These are phyloP conservation scores for Eolophus roseicapilla DNA, from an alignment of 2,113 vertebrate genomes.

Conservation along the genomic window DNA sequence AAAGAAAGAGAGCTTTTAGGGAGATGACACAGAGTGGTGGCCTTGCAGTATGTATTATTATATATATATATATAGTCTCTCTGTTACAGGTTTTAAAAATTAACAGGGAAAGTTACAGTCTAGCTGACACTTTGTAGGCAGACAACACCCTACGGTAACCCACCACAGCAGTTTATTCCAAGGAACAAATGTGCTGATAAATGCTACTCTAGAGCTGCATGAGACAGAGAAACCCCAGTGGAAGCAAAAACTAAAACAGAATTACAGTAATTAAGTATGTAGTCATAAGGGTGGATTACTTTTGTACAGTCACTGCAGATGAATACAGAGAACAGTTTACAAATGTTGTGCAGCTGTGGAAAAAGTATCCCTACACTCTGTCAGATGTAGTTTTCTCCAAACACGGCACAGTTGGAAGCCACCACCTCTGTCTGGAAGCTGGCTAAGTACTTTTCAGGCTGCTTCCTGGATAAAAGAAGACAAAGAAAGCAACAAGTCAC, in stretches of 20 bases:
- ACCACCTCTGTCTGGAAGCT: neutral
- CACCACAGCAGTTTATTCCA: neutral
- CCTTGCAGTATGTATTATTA: neutral
- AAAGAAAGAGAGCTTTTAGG: neutral
- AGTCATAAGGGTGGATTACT: neutral
- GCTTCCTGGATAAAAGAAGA: neutral
- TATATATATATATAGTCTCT: neutral
- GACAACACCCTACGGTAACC: neutral
- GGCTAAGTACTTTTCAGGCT: neutral
- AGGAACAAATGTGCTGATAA: neutral
- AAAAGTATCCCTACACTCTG: neutral
- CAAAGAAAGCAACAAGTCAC: neutral
- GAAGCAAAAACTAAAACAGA: neutral
- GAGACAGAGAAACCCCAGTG: neutral
- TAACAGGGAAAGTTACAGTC: neutral
- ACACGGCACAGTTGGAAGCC: neutral
- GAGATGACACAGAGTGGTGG: neutral
- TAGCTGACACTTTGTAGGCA: neutral
- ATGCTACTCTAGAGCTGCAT: neutral
- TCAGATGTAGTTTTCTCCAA: neutral
- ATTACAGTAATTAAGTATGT: neutral
- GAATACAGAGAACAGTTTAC: neutral
- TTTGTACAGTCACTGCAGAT: slow-evolving; percentile 3
- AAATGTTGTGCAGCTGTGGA: neutral
- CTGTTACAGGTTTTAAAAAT: slow-evolving; percentile 24